A percentile compares a stretch with the other conserved stretches of the same genome.
Evolutionary conservation across 2,113 vertebrate genomes (phyloP).

Genomic region (cat (Felis catus)): F.catus_Fca126_mat1.0 CM031425.1:51491001-51491500

Average conservation of each 20-base stretch:
- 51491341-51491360: slow-evolving; percentile 56
- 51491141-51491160: neutral
- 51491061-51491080: slow-evolving; percentile 68
- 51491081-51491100: slow-evolving; percentile 70
- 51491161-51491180: slow-evolving; percentile 13
- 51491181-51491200: slow-evolving; percentile 11
- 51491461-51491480: slow-evolving; percentile 71
- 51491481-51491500: slow-evolving; percentile 69
- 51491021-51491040: slow-evolving; percentile 74
- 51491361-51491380: slow-evolving; percentile 59
- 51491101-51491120: slow-evolving; percentile 77
- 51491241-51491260: neutral
- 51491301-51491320: slow-evolving; percentile 5
- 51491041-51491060: slow-evolving; percentile 78
- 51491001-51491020: slow-evolving; percentile 79
- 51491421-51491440: slow-evolving; percentile 48
- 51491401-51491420: slow-evolving; percentile 46
- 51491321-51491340: slow-evolving; percentile 37
- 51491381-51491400: slow-evolving; percentile 54
- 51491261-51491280: neutral
- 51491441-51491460: slow-evolving; percentile 35
- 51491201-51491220: neutral
- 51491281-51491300: slow-evolving; percentile 10
- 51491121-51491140: slow-evolving; percentile 44
- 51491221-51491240: neutral